These are phyloP conservation scores for Microcebus tavaratra DNA, from an alignment of 2,113 vertebrate genomes.

Conservation along the genomic window DNA sequence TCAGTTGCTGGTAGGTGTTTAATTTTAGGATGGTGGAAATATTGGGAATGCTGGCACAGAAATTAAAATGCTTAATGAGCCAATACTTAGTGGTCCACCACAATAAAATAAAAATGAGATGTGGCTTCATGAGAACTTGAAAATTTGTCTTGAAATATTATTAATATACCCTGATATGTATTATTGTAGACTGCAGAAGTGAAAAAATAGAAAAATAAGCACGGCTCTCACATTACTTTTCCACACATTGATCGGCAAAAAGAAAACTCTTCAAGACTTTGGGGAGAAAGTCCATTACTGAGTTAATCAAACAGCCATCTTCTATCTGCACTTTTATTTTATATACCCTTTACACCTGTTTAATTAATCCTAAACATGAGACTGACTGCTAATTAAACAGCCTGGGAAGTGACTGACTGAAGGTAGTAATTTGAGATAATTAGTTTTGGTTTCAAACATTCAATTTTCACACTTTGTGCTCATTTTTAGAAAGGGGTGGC, in stretches of 20 bases:
- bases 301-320: conserved; percentile 65
- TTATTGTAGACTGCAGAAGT: neutral
- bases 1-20: conserved; percentile 47
- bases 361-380: conserved; percentile 80
- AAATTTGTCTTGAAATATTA: conserved; percentile 43
- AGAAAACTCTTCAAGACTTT: conserved; percentile 67
- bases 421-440: conserved; percentile 83
- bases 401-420: conserved; percentile 78
- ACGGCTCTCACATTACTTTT: neutral
- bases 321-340: conserved; percentile 75
- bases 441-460: conserved; percentile 80
- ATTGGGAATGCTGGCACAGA: conserved; percentile 36
- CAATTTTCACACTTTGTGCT: conserved; percentile 80
- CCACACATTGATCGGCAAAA: conserved; percentile 10
- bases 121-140: conserved; percentile 11
- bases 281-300: conserved; percentile 60
- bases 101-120: conserved; percentile 50
- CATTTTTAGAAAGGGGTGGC: conserved; percentile 76
- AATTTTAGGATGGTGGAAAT: conserved; percentile 54
- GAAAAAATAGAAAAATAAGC: neutral
- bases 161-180: neutral
- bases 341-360: conserved; percentile 79
- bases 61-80: conserved; percentile 61
- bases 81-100: neutral
- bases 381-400: conserved; percentile 81